Conservation (phyloP, 2,888 invertebrate genomes). For the Cerastis leucographa region DNA sequence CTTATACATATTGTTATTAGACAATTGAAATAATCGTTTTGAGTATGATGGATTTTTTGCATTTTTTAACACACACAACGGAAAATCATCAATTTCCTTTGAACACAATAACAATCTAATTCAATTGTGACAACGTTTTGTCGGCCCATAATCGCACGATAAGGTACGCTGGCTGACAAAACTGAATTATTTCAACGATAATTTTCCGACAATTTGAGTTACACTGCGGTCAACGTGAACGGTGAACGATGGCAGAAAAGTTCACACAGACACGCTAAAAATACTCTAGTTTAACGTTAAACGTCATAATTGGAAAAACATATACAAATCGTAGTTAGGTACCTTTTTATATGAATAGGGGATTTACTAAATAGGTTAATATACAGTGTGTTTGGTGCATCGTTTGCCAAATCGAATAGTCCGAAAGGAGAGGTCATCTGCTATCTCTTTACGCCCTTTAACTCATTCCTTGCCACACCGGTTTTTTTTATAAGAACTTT, state of each 20-base stretch:
- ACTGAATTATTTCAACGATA: slow-evolving; percentile 39
- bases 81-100: slow-evolving; percentile 12
- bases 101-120: neutral
- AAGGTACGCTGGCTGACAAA: slow-evolving; percentile 1
- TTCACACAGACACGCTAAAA: slow-evolving; percentile 51
- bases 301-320: slow-evolving; percentile 39
- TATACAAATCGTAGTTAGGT: slow-evolving; percentile 2
- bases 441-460: too few species aligned
- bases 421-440: too few species aligned
- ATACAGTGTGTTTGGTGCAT: too few species aligned
- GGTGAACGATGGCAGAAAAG: slow-evolving; percentile 32
- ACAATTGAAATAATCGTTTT: neutral
- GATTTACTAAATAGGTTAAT: slow-evolving; percentile 22
- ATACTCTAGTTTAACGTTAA: slow-evolving; percentile 52
- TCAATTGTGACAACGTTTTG: neutral
- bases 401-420: too few species aligned
- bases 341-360: slow-evolving; percentile 1
- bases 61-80: neutral
- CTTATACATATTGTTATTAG: neutral
- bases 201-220: slow-evolving; percentile 58
- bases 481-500: too few species aligned
- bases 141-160: slow-evolving; percentile 17
- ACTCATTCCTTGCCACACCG: too few species aligned
- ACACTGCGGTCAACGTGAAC: too few species aligned
- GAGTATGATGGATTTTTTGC: neutral